These are phyloP conservation scores for Tanypteryx hageni DNA, from an alignment of 2,888 invertebrate genomes.

Conservation along the genomic window DNA sequence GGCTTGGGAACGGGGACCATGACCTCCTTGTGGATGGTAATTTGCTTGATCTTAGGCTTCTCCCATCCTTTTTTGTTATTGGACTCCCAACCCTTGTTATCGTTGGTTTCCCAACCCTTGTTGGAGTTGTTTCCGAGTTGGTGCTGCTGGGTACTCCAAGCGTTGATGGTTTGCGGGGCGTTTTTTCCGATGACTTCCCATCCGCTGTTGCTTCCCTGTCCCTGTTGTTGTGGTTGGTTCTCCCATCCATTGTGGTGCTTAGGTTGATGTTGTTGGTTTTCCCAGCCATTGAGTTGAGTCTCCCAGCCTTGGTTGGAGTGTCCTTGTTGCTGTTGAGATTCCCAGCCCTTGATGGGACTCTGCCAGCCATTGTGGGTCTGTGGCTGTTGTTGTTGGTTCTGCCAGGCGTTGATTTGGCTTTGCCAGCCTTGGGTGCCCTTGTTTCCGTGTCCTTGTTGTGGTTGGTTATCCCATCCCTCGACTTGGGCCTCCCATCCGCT, in stretches of 20 bases:
- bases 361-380: too few species aligned
- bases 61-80: conserved; percentile 26
- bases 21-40: conserved; percentile 51
- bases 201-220: not conserved
- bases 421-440: not conserved
- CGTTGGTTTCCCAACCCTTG: not conserved
- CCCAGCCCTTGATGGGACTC: too few species aligned
- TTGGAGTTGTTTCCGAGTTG: not conserved
- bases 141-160: not conserved
- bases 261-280: not conserved
- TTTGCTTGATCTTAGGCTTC: conserved; percentile 50
- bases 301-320: not conserved
- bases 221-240: conserved; percentile 9
- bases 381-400: too few species aligned
- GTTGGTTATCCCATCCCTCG: not conserved
- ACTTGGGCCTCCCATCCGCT: not conserved
- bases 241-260: too few species aligned
- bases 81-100: not conserved
- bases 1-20: conserved; percentile 17
- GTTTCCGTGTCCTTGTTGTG: not conserved
- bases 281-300: not conserved
- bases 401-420: not conserved
- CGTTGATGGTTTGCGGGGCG: too few species aligned
- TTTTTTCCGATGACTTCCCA: not conserved
- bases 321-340: too few species aligned